These are phyloP conservation scores for Propithecus coquereli DNA, from an alignment of 2,113 vertebrate species.

Conservation along the genomic window DNA sequence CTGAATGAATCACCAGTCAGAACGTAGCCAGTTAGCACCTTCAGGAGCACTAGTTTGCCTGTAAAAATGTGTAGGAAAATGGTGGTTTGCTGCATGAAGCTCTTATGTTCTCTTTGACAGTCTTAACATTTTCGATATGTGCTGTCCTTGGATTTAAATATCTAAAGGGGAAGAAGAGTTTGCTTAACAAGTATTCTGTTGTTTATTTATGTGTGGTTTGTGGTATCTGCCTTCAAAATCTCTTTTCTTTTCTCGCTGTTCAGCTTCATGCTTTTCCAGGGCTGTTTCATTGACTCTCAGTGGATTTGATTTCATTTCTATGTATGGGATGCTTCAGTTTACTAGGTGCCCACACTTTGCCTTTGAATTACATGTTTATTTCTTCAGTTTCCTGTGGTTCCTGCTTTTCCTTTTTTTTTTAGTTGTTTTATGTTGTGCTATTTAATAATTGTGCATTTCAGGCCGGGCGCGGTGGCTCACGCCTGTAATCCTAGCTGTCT, in stretches of 20 bases:
- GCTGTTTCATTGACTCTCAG: background rate
- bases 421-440: background rate
- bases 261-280: background rate
- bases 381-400: background rate
- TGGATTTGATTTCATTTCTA: background rate
- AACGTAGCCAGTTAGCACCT: background rate
- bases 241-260: background rate
- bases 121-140: background rate
- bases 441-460: background rate
- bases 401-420: background rate
- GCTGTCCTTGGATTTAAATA: background rate
- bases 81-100: too few species aligned
- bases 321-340: background rate
- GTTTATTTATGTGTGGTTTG: background rate
- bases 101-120: accelerated
- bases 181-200: background rate
- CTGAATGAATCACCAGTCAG: background rate
- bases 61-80: too few species aligned
- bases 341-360: background rate
- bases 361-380: background rate
- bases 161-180: background rate
- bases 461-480: too few species aligned
- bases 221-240: background rate
- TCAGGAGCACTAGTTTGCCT: background rate
- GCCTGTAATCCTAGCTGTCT: too few species aligned